Evolutionary conservation across 1,140 invertebrate genomes (phyloP).

Genomic region (Brachionus koreanus): DNA sequence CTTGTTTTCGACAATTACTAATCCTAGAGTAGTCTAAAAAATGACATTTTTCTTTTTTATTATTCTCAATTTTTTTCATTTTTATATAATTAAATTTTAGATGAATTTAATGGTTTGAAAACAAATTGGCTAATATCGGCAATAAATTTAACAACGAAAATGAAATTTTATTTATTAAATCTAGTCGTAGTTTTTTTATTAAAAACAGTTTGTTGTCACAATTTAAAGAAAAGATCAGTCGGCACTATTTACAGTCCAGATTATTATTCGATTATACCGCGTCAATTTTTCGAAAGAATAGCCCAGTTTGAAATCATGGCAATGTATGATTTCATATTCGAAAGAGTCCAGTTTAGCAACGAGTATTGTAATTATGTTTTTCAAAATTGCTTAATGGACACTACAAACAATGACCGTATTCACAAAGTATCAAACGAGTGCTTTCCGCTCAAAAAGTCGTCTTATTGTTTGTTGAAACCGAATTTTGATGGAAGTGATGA

Average conservation of each 20-base stretch:
- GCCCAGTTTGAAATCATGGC: background rate
- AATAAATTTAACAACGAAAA: background rate
- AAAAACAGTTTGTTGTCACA: background rate
- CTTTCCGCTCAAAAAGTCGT: constrained; percentile 40
- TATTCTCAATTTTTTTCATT: background rate
- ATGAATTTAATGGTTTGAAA: background rate
- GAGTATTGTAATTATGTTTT: constrained; percentile 14
- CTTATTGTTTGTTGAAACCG: background rate
- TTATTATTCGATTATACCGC: constrained; percentile 38
- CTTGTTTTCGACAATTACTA: constrained; percentile 2
- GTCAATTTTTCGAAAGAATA: background rate
- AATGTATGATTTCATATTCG: constrained; percentile 39
- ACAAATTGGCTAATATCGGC: background rate
- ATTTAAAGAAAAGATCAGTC: background rate
- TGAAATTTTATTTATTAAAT: background rate
- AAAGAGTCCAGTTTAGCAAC: background rate
- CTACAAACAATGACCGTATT: background rate
- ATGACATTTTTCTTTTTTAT: background rate
- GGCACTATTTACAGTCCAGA: background rate
- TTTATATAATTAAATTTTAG: background rate
- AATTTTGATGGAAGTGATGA: constrained; percentile 17
- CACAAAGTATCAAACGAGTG: constrained; percentile 2
- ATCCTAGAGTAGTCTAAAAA: constrained; percentile 1
- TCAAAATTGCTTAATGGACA: constrained; percentile 30
- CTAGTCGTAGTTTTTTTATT: constrained; percentile 26